Evolutionary conservation across 2,797 vertebrate genomes (phyloP), one percentile per base, ranked within the genome.

Genomic region (Acipenser transmontanus): DNA sequence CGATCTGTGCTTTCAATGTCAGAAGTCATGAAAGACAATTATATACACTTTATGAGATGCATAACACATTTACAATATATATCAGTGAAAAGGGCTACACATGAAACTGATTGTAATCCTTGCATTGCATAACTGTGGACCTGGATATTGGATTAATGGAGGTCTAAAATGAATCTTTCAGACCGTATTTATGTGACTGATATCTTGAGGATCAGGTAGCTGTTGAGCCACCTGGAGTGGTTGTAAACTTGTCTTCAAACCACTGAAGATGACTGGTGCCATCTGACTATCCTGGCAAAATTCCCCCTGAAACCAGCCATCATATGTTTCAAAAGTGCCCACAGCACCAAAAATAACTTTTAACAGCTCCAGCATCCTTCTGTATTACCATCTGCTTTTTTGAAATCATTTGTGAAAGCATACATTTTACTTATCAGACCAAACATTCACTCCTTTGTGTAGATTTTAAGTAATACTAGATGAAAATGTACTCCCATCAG

Each of bases 201-300:
- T 34, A 34, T 34, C 2, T 34, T 34, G 34, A 34, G 34, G 34
- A 17, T 17, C 17, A 17, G 67, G 65, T 68, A 78, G 71, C 72
- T 70, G 69, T 75, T 62, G 72, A 64, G 59, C 63, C 75, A 74
- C 79, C 81, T 81, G 78, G 77, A 70, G 66, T 69, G 64, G 61
- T 71, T 80, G 76, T 63, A 69, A 73, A 64, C 71, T 56, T 70
- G 67, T 65, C 69, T 50, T 65, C 76, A 68, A 69, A 74, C 66
- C 71, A 66, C 74, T 70, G 64, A 78, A 72, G 71, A 72, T 68
- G 74, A 78, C 73, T 68, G 69, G 63, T 70, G 72, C 77, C 78
- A 81, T 84, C 80, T 77, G 78, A 83, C 76, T 64, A 14, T 73
- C 68, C 71, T 84, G 81, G 76, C 80, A 72, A 56, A 48, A 65